Evolutionary conservation across 2,113 vertebrate genomes (phyloP), one percentile per base, ranked within the genome.

Genomic region (Xerus inauris): DNA sequence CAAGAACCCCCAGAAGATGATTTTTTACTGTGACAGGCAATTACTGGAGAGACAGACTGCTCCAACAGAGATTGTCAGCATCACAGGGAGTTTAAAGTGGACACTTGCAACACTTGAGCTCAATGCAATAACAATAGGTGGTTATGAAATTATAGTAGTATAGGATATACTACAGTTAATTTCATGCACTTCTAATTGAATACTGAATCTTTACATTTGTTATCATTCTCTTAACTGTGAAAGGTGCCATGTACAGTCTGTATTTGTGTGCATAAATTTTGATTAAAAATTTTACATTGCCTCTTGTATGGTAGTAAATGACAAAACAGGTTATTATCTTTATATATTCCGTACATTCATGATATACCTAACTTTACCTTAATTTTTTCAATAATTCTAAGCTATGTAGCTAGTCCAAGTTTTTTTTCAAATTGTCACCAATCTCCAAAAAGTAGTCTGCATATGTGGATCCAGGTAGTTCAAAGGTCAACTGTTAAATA

Each of bases 401-500:
- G 19, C 67, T 75, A 35, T 73, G 3, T 17, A 59, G 85, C 45
- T 89, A 77, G 42, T 24, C 32, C 13, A 20, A 32, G 54, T 57
- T 57, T 77, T 77, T 75, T 51, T 51, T 12, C 73, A 67, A 85
- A 85, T 71, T 35, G 65, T 35, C 65, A 65, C 64, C 35, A 67
- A 67, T 35, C 30, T 67, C 32, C 30, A 67, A 67, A 67, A 16
- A 67, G 35, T 67, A 35, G 35, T 67, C 32, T 67, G 65, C 12
- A 67, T 67, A 16, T 67, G 65, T 67, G 16, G 65, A 65, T 7
- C 65, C 65, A 67, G 65, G 12, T 32, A 67, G 65, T 67, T 67
- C 65, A 67, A 67, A 9, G 32, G 65, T 67, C 65, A 67, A 67
- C 65, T 67, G 32, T 93, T 93, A 84, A 94, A 62, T n/a, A 91